Base-by-base conservation (phyloP, 1,140 invertebrate species). In the Bombus soroeensis region DNA sequence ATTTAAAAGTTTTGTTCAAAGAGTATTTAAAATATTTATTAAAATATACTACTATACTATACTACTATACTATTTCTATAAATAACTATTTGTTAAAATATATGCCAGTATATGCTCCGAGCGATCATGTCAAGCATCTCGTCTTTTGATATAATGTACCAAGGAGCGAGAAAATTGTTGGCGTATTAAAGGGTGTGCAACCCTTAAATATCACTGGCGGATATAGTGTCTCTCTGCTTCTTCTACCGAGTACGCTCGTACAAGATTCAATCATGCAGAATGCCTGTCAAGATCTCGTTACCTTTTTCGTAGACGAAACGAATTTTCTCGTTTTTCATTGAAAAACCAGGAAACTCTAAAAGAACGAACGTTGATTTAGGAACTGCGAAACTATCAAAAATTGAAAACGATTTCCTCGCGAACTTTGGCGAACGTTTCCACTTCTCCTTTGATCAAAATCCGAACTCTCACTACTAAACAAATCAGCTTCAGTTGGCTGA, bases 191-290 rank as follows among this genome's bases (percentile, higher is more conserved):
- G 75, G 47, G 62, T 59, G 75, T 47, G 15, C 82, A 34, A 78
- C 53, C 64, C 47, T 84, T 78, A 71, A 78, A 78, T 28, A 70
- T 84, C 47, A 9, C 9, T 39, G 10, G 12, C 28, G 18, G 0
- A 18, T 22, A 8, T 6, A 4, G 43, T 47, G 37, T 77, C 39
- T 22, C 59, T 6, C 15, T 59, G 22, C 18, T 39, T 28, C 41
- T 39, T 41, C 39, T 39, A 18, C 28, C n/a, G 12, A 18, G 18
- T 59, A 28, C 37, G 37, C 25, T 39, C 22, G 28, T 28, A 34
- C 25, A 59, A 71, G 74, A 71, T 84, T 78, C 82, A 59, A 71
- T 78, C 82, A 59, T 84, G 66, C 66, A 43, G 64, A 70, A 71
- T 32, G 47, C 37, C 41, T 43, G 75, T 78, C 75, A 59, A 68